phyloP scores from a whole-genome alignment of 1,140 invertebrate genomes.

The Atta colombica region DNA sequence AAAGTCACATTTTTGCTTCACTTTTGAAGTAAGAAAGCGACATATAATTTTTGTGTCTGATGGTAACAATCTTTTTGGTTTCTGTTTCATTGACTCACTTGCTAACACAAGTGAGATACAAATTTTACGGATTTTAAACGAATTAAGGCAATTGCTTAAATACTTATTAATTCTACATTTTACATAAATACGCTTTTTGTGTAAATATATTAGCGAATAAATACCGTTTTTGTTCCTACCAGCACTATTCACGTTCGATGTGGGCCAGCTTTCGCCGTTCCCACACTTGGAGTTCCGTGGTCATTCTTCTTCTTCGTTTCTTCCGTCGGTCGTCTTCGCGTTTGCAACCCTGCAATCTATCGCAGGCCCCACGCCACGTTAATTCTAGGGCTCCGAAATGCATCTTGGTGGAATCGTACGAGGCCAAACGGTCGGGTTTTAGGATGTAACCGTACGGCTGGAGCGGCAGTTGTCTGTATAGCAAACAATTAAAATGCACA shows the following conservation, averaged over 20 bases:
- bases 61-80: background rate
- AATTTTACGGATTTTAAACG: background rate
- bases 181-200: background rate
- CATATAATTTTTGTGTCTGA: background rate
- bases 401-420: conserved; percentile 81
- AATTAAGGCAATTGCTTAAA: background rate
- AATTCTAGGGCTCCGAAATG: conserved; percentile 83
- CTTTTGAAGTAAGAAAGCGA: no score
- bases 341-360: conserved; percentile 83
- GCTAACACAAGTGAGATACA: no score
- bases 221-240: background rate
- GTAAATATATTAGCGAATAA: background rate
- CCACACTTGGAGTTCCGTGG: conserved; percentile 72
- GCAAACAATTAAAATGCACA: conserved; percentile 74
- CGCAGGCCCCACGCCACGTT: conserved; percentile 78
- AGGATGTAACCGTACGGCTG: conserved; percentile 42
- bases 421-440: conserved; percentile 43
- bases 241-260: conserved; percentile 64
- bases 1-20: no score
- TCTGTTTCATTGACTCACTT: background rate
- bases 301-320: conserved; percentile 71
- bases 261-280: conserved; percentile 69
- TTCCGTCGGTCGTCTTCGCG: conserved; percentile 57
- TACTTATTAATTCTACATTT: background rate
- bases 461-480: conserved; percentile 56